phyloP scores from a whole-genome alignment of 2,113 vertebrate genomes.

The Empidonax traillii region DNA sequence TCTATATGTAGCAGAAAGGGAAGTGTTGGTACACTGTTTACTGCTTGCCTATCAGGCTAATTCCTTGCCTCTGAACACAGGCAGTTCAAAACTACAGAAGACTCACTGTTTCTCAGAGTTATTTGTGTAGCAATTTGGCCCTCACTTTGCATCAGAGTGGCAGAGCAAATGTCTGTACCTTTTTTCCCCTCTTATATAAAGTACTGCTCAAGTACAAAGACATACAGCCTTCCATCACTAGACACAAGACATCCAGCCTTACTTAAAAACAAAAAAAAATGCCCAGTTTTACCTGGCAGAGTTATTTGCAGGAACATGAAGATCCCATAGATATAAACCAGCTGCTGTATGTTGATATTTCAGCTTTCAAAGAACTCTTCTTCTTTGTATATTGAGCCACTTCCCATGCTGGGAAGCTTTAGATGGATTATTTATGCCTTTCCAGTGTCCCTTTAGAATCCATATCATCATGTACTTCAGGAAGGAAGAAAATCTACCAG shows the following conservation, averaged over 20 bases:
- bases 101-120: background rate
- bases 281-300: background rate
- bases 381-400: background rate
- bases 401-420: background rate
- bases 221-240: background rate
- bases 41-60: background rate
- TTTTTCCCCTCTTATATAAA: background rate
- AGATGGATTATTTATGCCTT: background rate
- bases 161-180: background rate
- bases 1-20: background rate
- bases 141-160: background rate
- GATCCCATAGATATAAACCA: background rate
- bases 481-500: background rate
- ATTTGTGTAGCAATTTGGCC: background rate
- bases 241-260: background rate
- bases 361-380: background rate
- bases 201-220: background rate
- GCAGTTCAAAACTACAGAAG: background rate
- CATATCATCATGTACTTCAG: background rate
- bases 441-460: background rate
- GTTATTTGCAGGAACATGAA: background rate
- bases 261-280: background rate
- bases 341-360: background rate
- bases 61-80: background rate
- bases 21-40: background rate